Base-by-base conservation (phyloP, 2,888 invertebrate genomes). In the Tigriopus californicus region DNA sequence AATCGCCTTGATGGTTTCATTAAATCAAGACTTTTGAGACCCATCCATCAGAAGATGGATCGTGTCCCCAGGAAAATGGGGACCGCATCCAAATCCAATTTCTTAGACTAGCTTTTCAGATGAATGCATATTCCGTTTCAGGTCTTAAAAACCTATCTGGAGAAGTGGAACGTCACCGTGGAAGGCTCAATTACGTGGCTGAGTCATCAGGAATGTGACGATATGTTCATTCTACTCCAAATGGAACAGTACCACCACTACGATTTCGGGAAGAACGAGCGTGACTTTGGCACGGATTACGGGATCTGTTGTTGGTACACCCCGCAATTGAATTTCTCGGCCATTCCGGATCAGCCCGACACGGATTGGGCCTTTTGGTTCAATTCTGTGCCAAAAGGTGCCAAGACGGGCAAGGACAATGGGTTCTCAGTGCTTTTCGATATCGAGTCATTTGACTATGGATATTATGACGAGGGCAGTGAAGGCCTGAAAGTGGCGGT, bases 301-400 rank as follows among this genome's bases (percentile, higher is more conserved):
- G 59, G 59, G 11, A 59, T 59, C 52, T 59, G 59, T 52, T 59
- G 59, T 25, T 59, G 59, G 59, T 59, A 59, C 41, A 59, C 59
- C 6, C 59, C 59, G 6, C 59, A 59, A 24, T 42, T 59, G n/a
- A 59, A 59, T 24, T 59, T 59, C 41, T 56, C 56, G 20, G 56
- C 41, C 12, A 56, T 56, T 8, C 56, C 56, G 6, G 44, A 41
- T 8, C 46, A 24, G 18, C 59, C 59, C 22, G 59, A 59, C 22
- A 59, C 59, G 4, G 52, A 59, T 41, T 59, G 59, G 59, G 49
- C 48, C 52, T 59, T 41, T 24, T 59, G 59, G 59, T 59, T 59
- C 25, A 41, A 41, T 13, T 33, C 52, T 25, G 59, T 59, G 40
- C 25, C 51, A 2, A 59, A 59, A 24, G 59, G 59, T 22, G 59